Conservation (phyloP, 2,113 vertebrate genomes). For the Cnemophilus loriae region DNA sequence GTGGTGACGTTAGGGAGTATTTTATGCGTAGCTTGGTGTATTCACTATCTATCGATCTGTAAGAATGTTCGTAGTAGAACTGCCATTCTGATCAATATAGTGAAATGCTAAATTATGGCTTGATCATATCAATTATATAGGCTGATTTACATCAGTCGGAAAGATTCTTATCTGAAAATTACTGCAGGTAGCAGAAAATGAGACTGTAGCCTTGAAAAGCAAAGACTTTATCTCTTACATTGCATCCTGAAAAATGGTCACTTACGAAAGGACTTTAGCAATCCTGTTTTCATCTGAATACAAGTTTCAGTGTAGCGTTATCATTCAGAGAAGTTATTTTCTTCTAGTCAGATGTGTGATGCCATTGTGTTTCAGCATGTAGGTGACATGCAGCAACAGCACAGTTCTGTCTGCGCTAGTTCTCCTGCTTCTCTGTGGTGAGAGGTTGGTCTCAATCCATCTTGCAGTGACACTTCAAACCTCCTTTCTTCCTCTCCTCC, state of each 20-base stretch:
- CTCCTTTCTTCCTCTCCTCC: not conserved
- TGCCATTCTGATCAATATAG: not conserved
- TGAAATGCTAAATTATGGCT: not conserved
- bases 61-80: not conserved
- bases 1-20: not conserved
- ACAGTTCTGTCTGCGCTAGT: not conserved
- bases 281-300: not conserved
- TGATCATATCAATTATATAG: not conserved
- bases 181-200: not conserved
- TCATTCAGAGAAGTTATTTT: not conserved
- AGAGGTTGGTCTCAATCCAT: not conserved
- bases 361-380: not conserved
- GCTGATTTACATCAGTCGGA: not conserved
- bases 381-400: not conserved
- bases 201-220: not conserved
- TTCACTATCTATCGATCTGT: not conserved
- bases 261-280: not conserved
- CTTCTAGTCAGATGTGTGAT: not conserved
- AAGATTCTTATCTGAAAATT: not conserved
- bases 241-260: not conserved
- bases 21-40: not conserved
- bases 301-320: not conserved
- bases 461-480: not conserved
- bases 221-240: not conserved
- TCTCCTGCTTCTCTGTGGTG: not conserved